Base-by-base conservation (phyloP, 2,888 invertebrate genomes). In the Colletes collaris region DNA sequence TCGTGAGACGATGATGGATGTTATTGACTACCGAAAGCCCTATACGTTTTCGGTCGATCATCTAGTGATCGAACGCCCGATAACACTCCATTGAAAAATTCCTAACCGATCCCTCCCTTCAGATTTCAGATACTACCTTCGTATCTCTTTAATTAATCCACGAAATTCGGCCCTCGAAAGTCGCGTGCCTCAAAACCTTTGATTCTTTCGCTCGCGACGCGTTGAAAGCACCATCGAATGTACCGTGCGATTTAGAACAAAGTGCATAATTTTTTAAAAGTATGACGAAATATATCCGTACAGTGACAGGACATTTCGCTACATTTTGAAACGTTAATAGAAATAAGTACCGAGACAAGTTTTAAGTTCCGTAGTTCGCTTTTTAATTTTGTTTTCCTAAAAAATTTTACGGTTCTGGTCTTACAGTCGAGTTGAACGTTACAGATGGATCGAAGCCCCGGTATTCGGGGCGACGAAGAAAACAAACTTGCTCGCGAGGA, bases 1-100 rank as follows among this genome's bases (percentile, higher is more conserved):
- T 91, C 88, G 84, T 84, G 87, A 84, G 87, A 90, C 87, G 88
- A 90, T 92, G 92, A 92, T 90, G 87, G 91, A 92, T 89, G 88
- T 86, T 86, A 89, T 90, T 89, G 89, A 88, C 87, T 85, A 40
- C 37, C 58, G 55, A 19, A 60, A 68, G 46, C 46, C 68, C 55
- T 59, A 56, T 2, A 49, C 62, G 16, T 2, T 27, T 27, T 27
- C 49, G 49, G 19, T 44, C 79, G 35, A 69, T 68, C 13, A 74
- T 81, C 72, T 2, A 46, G 8, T 8, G 44, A 70, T 81, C 72
- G 72, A 84, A 86, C 77, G 88, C 66, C 68, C 86, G 88, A 90
- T 89, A 87, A 87, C 76, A 79, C 79, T 65, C 74, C 76, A 80
- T 82, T 84, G 66, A 71, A 79, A 77, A 75, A 44, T 71, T 86